Evolutionary conservation across 2,113 vertebrate genomes (phyloP).

Genomic region (Muntiacus reevesi): DNA sequence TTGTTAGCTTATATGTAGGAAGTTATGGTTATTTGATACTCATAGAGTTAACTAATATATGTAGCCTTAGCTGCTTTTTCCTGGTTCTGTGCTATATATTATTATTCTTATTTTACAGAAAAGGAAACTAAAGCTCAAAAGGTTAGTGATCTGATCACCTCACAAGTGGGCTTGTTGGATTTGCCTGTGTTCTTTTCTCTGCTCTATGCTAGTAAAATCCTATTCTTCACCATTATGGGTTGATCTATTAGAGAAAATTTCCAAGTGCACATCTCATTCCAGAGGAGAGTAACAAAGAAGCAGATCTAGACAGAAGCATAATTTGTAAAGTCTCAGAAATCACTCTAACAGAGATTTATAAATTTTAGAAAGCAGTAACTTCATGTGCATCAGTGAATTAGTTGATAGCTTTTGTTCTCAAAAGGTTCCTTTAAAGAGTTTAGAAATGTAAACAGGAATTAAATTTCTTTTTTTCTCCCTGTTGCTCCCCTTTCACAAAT

Average conservation of each 20-base stretch:
- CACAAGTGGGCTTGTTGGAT: background rate
- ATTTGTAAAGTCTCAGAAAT: background rate
- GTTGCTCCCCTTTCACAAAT: background rate
- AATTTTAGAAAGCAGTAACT: background rate
- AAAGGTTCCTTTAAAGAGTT: background rate
- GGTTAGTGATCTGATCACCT: background rate
- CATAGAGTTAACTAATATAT: background rate
- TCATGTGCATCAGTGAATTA: background rate
- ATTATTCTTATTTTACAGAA: background rate
- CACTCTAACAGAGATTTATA: background rate
- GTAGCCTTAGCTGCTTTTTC: background rate
- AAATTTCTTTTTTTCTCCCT: background rate
- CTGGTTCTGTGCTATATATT: background rate
- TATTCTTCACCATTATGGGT: background rate
- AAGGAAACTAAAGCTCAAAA: background rate
- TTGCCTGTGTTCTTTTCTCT: background rate
- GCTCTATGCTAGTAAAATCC: background rate
- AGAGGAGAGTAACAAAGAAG: background rate
- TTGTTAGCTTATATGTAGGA: background rate
- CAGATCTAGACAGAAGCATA: background rate
- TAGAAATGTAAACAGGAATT: background rate
- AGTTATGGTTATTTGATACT: background rate
- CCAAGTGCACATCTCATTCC: background rate
- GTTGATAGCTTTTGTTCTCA: background rate
- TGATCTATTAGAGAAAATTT: background rate